Base-by-base conservation (phyloP, 2,888 invertebrate genomes). In the Nebria brevicollis region DNA sequence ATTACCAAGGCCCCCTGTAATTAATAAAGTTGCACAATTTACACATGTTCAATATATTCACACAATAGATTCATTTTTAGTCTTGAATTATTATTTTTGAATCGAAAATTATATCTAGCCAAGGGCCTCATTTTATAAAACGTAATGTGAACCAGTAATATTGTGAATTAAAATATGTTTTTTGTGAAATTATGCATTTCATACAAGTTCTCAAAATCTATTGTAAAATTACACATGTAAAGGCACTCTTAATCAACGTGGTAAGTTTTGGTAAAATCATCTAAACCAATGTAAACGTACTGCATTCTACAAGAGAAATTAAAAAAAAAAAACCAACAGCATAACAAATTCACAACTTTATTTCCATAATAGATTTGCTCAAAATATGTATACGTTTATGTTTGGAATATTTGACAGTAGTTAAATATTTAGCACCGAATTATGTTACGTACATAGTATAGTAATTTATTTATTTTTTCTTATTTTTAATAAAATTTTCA, bases 201-300 rank as follows among this genome's bases (percentile, higher is more conserved):
- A 75, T 54, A 64, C 11, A 75, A 10, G 25, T 75, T 75, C 13
- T 75, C 25, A 64, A 75, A 75, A 41, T 20, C 75, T 75, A 75
- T 75, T 75, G 75, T 75, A 75, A 75, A 64, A 75, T 54, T 75
- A 54, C 64, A 75, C 64, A 75, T 75, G 64, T 75, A 75, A 75
- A 75, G 75, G 75, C 75, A 75, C 75, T 75, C 64, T 75, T 75
- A 64, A 75, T 25, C 42, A 75, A 70, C 70, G 70, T 70, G 70
- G 70, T 70, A 70, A 70, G 70, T 70, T 54, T 11, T 41, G 75
- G 20, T 75, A 42, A 10, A 41, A 73, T 42, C 41, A 42, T 43
- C 73, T 68, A 7, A 68, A 25, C 20, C 26, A 68, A 68, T 68
- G 20, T 25, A 68, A 68, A 68, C 20, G 20, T 68, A 68, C 26